These are phyloP conservation scores for Drosophila azteca DNA, from an alignment of 1,140 invertebrate genomes.

Conservation along the genomic window DNA sequence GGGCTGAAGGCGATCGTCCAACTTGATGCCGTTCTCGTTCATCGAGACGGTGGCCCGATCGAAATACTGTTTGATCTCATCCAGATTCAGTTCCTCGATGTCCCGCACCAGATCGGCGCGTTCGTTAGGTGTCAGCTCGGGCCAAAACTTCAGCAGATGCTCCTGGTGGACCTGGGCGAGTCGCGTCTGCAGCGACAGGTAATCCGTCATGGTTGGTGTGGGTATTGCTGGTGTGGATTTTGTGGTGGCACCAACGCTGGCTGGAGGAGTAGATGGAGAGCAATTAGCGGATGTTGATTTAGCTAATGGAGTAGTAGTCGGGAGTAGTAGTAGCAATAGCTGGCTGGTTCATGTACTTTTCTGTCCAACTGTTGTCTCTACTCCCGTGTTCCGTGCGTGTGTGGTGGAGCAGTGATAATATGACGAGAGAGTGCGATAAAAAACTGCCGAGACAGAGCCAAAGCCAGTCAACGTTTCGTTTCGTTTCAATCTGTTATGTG, in stretches of 20 bases:
- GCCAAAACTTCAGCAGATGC: slow-evolving; percentile 94
- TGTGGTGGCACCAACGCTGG: slow-evolving; percentile 31
- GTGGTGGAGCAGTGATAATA: slow-evolving; percentile 10
- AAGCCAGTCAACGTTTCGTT: too few relatives aligned
- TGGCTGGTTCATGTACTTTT: slow-evolving; percentile 30
- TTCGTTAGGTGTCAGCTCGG: slow-evolving; percentile 88
- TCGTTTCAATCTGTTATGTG: slow-evolving; percentile 5
- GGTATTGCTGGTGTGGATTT: slow-evolving; percentile 6
- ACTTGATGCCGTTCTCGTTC: slow-evolving; percentile 86
- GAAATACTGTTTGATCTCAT: slow-evolving; percentile 89
- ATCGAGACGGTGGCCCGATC: slow-evolving; percentile 86
- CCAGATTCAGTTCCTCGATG: slow-evolving; percentile 87
- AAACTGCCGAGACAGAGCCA: background rate
- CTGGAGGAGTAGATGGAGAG: background rate
- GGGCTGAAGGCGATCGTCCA: slow-evolving; percentile 93
- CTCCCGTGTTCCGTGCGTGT: background rate
- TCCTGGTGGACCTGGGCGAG: slow-evolving; percentile 87
- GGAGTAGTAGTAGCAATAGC: background rate
- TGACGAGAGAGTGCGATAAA: slow-evolving; percentile 29
- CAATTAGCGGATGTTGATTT: slow-evolving; percentile 29
- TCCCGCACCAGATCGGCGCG: slow-evolving; percentile 86
- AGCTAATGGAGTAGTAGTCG: slow-evolving; percentile 20
- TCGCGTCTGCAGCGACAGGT: slow-evolving; percentile 81
- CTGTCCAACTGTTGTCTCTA: slow-evolving; percentile 6
- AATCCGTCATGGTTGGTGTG: slow-evolving; percentile 68